Base-by-base conservation (phyloP, 1,140 invertebrate species). In the Drosophila obscura region DNA sequence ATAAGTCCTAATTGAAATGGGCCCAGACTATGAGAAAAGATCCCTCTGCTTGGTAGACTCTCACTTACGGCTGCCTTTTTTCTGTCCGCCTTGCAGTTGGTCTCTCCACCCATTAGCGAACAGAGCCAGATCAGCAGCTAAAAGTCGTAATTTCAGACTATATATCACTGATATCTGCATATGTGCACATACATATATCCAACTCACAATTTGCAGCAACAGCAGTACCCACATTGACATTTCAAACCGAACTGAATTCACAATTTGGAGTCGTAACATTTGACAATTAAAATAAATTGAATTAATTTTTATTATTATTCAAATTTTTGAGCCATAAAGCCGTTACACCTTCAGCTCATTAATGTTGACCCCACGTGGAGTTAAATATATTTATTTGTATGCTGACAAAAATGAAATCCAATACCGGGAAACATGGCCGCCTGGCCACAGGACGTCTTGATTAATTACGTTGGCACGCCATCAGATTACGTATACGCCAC, bases 391-490 rank as follows among this genome's bases (percentile, higher is more conserved):
- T 49, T 15, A 68, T 49, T 44, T 48, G 31, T 35, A 9, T 41
- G 49, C 66, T 67, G 64, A 68, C 51, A 59, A 31, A 64, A 62
- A 41, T 75, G 67, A 55, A 68, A 59, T 39, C 8, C 28, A 80
- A 60, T 58, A 53, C 43, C 11, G 5, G 8, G 8, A 11, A 35
- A 22, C 9, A 2, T 35, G 67, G 31, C 45, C 26, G 31, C 45
- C 26, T 8, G 24, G 66, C 51, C 51, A 31, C 62, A 83, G 80
- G 80, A 76, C 76, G 64, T 76, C 65, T 60, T 85, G 78, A 85
- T 85, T 82, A 85, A 85, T 85, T 87, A 66, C 50, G 44, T 60
- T 72, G 82, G 63, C 82, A 87, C 82, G 82, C 82, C 77, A 87
- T 58, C 69, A 69, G 55, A 75, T 81, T 68, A 65, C 74, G 81